Evolutionary conservation across 2,888 invertebrate genomes (phyloP).

Genomic region (Corbicula japonica): DNA sequence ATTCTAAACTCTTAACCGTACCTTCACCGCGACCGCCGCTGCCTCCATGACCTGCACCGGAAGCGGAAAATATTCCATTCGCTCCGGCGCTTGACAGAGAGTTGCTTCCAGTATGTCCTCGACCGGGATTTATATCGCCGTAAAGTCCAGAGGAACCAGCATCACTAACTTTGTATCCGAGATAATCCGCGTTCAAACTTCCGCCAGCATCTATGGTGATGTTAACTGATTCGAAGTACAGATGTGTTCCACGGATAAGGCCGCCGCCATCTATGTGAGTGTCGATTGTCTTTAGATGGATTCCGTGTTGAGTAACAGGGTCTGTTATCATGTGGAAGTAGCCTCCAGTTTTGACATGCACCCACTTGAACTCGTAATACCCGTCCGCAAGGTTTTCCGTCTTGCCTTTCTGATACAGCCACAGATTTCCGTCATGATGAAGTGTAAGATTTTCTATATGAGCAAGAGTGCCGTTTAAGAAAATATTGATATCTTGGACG

Average conservation of each 20-base stretch:
- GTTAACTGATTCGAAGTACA: constrained; percentile 73
- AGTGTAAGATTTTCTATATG: constrained; percentile 77
- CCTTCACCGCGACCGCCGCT: constrained; percentile 75
- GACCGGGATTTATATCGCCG: constrained; percentile 76
- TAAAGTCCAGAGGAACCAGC: constrained; percentile 45
- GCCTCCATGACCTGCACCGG: constrained; percentile 80
- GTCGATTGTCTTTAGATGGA: constrained; percentile 66
- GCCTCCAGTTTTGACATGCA: constrained; percentile 77
- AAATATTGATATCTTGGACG: constrained; percentile 76
- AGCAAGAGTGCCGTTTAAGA: constrained; percentile 76
- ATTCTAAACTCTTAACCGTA: no score
- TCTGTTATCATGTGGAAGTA: constrained; percentile 78
- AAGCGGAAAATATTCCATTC: constrained; percentile 66
- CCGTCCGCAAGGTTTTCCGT: constrained; percentile 68
- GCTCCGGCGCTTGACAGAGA: constrained; percentile 73
- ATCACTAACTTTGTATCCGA: constrained; percentile 72
- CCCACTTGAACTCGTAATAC: constrained; percentile 71
- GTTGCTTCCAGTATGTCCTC: constrained; percentile 60
- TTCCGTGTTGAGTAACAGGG: constrained; percentile 72
- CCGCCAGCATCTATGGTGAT: constrained; percentile 78
- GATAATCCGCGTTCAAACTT: constrained; percentile 71
- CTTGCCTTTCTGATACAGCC: constrained; percentile 72
- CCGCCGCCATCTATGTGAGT: constrained; percentile 80
- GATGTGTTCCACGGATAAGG: constrained; percentile 73
- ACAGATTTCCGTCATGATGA: constrained; percentile 75